Evolutionary conservation across 2,888 invertebrate species (phyloP).

Genomic region (Pecten maximus): DNA sequence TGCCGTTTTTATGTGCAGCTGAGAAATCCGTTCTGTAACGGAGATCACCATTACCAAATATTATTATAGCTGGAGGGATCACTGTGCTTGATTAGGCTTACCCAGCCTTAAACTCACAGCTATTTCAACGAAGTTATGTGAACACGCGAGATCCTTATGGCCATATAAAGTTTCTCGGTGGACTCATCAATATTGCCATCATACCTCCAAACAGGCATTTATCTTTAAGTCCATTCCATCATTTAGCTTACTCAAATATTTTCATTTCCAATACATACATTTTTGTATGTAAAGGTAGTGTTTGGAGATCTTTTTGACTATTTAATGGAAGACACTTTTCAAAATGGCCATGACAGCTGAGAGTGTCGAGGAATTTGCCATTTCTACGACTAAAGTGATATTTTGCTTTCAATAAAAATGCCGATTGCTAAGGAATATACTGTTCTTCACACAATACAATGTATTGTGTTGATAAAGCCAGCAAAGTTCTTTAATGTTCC

Average conservation of each 20-base stretch:
- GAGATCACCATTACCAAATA: neutral
- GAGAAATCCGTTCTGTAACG: neutral
- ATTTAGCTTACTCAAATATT: neutral
- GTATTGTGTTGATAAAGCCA: no score
- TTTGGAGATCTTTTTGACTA: neutral
- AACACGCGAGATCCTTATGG: neutral
- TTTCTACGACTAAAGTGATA: neutral
- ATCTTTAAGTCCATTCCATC: neutral
- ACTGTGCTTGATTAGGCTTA: neutral
- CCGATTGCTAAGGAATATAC: neutral
- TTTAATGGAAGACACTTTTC: neutral
- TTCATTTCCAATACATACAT: neutral
- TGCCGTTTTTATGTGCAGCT: constrained; percentile 6
- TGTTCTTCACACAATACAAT: neutral
- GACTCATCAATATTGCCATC: neutral
- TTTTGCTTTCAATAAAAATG: neutral
- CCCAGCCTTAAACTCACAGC: neutral
- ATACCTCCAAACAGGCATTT: neutral
- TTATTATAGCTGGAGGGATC: neutral
- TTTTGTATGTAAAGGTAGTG: neutral
- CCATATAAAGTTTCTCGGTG: neutral
- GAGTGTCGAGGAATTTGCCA: neutral
- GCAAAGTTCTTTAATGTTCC: no score
- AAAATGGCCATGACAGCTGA: neutral
- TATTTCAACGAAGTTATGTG: neutral